Conservation (phyloP, 2,888 invertebrate species). For the Dolomedes plantarius region DNA sequence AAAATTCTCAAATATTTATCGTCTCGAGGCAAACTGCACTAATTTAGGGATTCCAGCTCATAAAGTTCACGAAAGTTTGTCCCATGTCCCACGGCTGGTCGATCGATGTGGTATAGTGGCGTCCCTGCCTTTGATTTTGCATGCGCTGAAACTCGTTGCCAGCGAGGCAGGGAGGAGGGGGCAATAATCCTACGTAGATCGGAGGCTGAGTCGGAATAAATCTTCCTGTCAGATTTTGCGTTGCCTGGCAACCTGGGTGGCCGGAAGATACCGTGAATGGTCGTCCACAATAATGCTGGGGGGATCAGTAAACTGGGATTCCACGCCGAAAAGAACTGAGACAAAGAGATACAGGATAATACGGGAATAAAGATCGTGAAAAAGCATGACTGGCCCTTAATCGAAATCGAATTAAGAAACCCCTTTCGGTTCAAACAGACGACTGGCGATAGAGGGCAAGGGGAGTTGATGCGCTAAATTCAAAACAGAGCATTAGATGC, state of each 20-base stretch:
- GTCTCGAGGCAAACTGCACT: background rate
- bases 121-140: conserved; percentile 33
- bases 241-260: conserved; percentile 64
- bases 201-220: conserved; percentile 58
- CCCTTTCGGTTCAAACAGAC: conserved; percentile 39
- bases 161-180: conserved; percentile 1
- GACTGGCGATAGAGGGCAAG: conserved; percentile 14
- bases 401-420: conserved; percentile 58
- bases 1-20: background rate
- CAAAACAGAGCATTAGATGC: no score
- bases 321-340: conserved; percentile 54
- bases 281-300: conserved; percentile 67
- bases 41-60: background rate
- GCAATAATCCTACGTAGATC: conserved; percentile 64
- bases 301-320: conserved; percentile 70
- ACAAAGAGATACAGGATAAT: conserved; percentile 61
- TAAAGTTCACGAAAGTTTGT: background rate
- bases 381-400: conserved; percentile 37
- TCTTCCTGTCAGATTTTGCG: conserved; percentile 68
- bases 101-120: background rate
- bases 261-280: conserved; percentile 66
- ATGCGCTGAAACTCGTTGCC: conserved; percentile 23
- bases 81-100: background rate
- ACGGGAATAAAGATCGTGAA: conserved; percentile 63
- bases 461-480: conserved; percentile 2